These are phyloP conservation scores for Xestoiulus laeticollis DNA, from an alignment of 2,888 invertebrate species.

Conservation along the genomic window DNA sequence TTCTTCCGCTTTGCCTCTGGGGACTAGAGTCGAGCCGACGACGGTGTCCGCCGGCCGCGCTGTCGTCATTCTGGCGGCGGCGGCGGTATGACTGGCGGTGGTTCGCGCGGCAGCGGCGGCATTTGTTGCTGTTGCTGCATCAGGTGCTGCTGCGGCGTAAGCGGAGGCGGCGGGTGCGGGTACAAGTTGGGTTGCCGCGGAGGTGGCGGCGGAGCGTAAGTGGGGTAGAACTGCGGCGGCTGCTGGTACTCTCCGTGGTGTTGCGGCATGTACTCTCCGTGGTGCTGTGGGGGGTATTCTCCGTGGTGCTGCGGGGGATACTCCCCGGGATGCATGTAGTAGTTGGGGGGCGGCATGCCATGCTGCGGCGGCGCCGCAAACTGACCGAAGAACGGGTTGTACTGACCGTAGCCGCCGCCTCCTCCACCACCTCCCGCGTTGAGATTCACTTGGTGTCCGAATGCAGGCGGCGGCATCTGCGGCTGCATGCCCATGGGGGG, in stretches of 20 bases:
- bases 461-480: background rate
- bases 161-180: background rate
- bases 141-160: background rate
- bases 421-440: constrained; percentile 38
- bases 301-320: background rate
- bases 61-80: constrained; percentile 53
- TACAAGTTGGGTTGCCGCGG: background rate
- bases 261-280: background rate
- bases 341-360: background rate
- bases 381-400: background rate
- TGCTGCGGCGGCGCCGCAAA: background rate
- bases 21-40: constrained; percentile 10
- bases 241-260: background rate
- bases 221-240: too few species aligned
- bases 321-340: background rate
- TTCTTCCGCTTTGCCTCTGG: background rate
- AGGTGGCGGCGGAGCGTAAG: too few species aligned
- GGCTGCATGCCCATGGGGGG: background rate
- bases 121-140: background rate
- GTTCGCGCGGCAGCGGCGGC: background rate
- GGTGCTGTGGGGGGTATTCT: constrained; percentile 2
- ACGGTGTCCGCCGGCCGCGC: constrained; percentile 44
- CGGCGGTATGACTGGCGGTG: constrained; percentile 54
- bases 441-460: constrained; percentile 47
- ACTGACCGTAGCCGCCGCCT: background rate